Percentiles rank a stretch among this genome's conserved stretches.
These are phyloP conservation scores for Scytalopus superciliaris DNA, from an alignment of 2,113 vertebrate species.

Conservation along the genomic window DNA sequence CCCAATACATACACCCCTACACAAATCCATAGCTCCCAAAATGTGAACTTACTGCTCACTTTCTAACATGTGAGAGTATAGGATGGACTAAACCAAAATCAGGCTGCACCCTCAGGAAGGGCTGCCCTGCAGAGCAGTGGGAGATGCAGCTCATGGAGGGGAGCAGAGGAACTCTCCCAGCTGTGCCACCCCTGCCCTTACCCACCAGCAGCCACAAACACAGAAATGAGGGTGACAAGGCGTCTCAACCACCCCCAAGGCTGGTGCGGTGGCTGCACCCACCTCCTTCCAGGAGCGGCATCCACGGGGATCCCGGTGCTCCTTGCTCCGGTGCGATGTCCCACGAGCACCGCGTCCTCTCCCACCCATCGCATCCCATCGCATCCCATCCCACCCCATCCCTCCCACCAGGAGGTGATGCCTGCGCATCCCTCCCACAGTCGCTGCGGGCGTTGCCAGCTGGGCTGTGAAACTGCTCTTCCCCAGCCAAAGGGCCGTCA, in stretches of 20 bases:
- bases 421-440: neutral
- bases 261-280: neutral
- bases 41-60: neutral
- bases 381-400: neutral
- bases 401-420: neutral
- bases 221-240: no score
- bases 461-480: neutral
- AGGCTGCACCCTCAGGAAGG: neutral
- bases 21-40: neutral
- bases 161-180: neutral
- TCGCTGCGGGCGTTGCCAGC: neutral
- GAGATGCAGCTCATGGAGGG: neutral
- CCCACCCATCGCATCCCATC: neutral
- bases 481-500: conserved; percentile 39
- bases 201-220: neutral
- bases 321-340: neutral
- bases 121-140: neutral
- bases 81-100: neutral
- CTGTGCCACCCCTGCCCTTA: neutral
- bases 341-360: neutral
- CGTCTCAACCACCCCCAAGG: neutral
- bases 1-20: neutral
- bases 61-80: neutral
- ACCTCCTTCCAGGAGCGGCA: neutral
- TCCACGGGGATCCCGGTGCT: rapidly evolving